Evolutionary conservation across 2,797 vertebrate genomes (phyloP).

Genomic region (Poliocrania exsul): DNA sequence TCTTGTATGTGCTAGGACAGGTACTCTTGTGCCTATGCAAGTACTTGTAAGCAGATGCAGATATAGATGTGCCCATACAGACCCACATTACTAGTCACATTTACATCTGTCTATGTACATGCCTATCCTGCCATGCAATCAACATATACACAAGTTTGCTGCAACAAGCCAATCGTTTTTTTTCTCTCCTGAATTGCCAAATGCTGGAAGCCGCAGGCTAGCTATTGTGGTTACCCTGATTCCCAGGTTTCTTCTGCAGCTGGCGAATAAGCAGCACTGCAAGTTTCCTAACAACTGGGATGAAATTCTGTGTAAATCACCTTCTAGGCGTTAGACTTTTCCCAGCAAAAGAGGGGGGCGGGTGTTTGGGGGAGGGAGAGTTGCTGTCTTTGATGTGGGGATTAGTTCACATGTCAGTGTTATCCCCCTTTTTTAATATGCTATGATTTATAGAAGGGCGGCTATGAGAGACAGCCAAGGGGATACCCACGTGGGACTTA

Average conservation of each 20-base stretch:
- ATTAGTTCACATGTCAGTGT: conserved; percentile 70
- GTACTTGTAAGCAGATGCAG: background rate
- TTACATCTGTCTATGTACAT: background rate
- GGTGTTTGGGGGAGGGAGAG: conserved; percentile 27
- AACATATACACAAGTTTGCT: background rate
- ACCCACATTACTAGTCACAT: background rate
- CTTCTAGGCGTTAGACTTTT: conserved; percentile 68
- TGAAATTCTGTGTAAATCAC: conserved; percentile 51
- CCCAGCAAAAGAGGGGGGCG: conserved; percentile 49
- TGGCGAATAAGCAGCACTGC: background rate
- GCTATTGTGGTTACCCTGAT: conserved; percentile 38
- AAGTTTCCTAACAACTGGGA: conserved; percentile 43
- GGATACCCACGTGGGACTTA: conserved; percentile 47
- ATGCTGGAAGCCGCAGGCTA: conserved; percentile 13
- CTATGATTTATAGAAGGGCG: conserved; percentile 48
- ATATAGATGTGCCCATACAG: background rate
- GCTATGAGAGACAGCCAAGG: conserved; percentile 41
- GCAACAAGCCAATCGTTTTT: background rate
- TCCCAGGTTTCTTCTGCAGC: conserved; percentile 44
- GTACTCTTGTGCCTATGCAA: background rate
- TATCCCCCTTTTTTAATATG: conserved; percentile 54
- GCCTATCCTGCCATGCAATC: background rate
- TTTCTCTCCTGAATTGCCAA: background rate
- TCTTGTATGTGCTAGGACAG: background rate
- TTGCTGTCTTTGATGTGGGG: conserved; percentile 63